These are phyloP conservation scores for Lochmaea capreae DNA, from an alignment of 2,888 invertebrate species.

Conservation along the genomic window DNA sequence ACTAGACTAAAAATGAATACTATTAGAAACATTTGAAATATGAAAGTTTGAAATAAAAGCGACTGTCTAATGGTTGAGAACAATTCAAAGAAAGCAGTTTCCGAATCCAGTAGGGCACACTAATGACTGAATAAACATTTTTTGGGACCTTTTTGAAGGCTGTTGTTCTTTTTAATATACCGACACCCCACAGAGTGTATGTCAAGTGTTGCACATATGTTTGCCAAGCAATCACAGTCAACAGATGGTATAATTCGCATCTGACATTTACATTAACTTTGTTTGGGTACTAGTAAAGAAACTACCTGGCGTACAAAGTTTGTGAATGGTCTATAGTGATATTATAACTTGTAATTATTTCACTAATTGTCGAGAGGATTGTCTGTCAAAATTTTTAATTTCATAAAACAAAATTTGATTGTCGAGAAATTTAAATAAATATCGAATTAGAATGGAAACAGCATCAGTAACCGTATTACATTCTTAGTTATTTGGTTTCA, in stretches of 20 bases:
- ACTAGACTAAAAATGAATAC: too few relatives aligned
- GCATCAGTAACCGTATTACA: conserved; percentile 20
- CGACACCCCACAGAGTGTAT: conserved; percentile 50
- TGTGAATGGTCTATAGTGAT: background rate
- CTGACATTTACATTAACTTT: conserved; percentile 36
- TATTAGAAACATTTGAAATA: too few relatives aligned
- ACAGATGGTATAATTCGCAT: conserved; percentile 21
- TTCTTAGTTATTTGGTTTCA: conserved; percentile 50
- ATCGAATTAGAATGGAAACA: conserved; percentile 3
- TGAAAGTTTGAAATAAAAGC: background rate
- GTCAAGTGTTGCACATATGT: conserved; percentile 65
- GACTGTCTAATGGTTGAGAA: background rate
- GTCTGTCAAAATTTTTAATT: background rate
- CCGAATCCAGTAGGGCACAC: conserved; percentile 55
- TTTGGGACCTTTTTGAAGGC: conserved; percentile 51
- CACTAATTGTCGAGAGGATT: too few relatives aligned
- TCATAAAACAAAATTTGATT: background rate
- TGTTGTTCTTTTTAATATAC: conserved; percentile 42
- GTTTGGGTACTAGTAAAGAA: conserved; percentile 8
- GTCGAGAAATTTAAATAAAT: background rate
- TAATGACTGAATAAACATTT: conserved; percentile 62
- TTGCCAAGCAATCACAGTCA: conserved; percentile 51
- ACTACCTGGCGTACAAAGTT: background rate
- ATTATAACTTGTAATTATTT: too few relatives aligned
- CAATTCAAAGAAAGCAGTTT: conserved; percentile 26